Evolutionary conservation across 1,140 invertebrate genomes (phyloP).

Genomic region (Temnothorax curvispinosus): DNA sequence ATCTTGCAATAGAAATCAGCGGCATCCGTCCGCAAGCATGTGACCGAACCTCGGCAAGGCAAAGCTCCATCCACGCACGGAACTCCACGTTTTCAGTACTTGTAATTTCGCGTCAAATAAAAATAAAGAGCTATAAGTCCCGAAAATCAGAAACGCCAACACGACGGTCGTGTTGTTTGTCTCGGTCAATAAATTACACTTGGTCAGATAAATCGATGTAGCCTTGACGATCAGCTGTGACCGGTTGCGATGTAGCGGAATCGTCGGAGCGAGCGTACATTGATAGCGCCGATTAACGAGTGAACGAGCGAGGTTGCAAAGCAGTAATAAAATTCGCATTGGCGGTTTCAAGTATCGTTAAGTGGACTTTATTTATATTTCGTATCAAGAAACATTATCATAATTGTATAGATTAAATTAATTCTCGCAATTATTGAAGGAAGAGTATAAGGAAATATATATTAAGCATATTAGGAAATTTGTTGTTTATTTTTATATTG

Average conservation of each 20-base stretch:
- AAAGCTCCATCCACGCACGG: slow-evolving; percentile 74
- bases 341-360: not conserved
- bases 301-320: not conserved
- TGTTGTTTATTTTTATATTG: not conserved
- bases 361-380: not conserved
- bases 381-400: not conserved
- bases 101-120: slow-evolving; percentile 20
- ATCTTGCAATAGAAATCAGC: slow-evolving; percentile 49
- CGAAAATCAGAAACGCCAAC: not conserved
- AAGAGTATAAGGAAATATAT: not conserved
- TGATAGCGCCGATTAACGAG: not conserved
- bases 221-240: not conserved
- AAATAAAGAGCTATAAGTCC: not conserved
- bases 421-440: not conserved
- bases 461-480: not conserved
- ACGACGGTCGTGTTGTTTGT: slow-evolving; percentile 71
- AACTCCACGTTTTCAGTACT: slow-evolving; percentile 84
- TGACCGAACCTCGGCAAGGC: slow-evolving; percentile 77
- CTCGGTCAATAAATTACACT: not conserved
- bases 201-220: not conserved
- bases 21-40: slow-evolving; percentile 63
- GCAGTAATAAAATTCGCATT: not conserved
- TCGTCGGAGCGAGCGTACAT: not conserved
- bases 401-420: not conserved
- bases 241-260: not conserved